A percentile compares a stretch with the other conserved stretches of the same genome.
phyloP scores from a whole-genome alignment of 2,797 vertebrate species.

The Netta rufina region DNA sequence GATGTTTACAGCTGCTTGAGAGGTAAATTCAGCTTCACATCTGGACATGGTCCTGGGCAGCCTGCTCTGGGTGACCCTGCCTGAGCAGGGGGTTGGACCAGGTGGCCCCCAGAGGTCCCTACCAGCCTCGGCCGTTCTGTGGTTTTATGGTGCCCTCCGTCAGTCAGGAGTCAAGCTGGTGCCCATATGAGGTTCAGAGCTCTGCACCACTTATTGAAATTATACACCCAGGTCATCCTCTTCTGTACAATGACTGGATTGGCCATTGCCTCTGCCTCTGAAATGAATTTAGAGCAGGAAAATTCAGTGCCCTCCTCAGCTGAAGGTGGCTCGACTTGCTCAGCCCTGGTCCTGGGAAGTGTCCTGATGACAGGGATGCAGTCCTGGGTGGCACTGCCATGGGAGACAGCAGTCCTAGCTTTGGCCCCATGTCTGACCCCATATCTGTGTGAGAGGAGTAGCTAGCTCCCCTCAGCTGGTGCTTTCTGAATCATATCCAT shows the following conservation, averaged over 20 bases:
- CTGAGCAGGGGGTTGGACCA: background rate
- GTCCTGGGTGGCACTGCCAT: background rate
- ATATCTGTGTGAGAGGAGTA: too few species aligned
- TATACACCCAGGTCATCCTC: background rate
- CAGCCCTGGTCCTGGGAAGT: background rate
- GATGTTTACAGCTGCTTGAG: background rate
- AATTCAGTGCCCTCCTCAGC: background rate
- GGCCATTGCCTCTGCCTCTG: background rate
- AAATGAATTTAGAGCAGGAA: background rate
- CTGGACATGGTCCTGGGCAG: background rate
- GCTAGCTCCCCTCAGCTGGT: background rate
- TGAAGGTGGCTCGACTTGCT: background rate
- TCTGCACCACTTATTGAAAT: background rate
- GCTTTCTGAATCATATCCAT: background rate
- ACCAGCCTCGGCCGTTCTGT: background rate
- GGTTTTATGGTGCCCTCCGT: background rate
- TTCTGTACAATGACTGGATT: background rate
- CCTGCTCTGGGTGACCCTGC: background rate
- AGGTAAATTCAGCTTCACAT: background rate
- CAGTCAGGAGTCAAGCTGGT: background rate
- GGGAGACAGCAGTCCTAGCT: background rate
- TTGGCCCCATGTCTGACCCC: background rate
- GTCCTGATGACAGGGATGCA: background rate
- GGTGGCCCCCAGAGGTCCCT: background rate
- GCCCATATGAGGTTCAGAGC: background rate